Conservation (phyloP, 2,113 vertebrate genomes). For the Reinhardtius hippoglossoides region DNA sequence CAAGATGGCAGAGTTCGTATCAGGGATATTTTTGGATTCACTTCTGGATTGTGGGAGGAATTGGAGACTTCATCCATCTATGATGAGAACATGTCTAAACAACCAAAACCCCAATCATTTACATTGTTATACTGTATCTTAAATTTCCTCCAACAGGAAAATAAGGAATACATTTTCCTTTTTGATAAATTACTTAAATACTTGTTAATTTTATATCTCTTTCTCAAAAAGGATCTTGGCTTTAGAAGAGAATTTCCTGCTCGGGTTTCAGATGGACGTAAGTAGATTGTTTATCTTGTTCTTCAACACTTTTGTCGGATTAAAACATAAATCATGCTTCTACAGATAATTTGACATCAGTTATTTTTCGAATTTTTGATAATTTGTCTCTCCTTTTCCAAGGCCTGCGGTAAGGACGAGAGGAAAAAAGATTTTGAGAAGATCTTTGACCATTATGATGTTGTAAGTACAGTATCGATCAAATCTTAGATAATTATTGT, state of each 20-base stretch:
- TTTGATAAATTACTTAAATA: neutral
- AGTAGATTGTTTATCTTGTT: conserved; percentile 68
- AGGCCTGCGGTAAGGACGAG: conserved; percentile 90
- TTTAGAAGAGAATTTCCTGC: conserved; percentile 95
- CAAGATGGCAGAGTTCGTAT: too few species aligned
- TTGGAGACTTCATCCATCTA: too few species aligned
- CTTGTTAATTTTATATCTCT: neutral
- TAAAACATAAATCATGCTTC: neutral
- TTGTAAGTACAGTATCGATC: conserved; percentile 85
- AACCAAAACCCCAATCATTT: too few species aligned
- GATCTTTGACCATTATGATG: conserved; percentile 95
- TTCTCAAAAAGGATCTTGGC: conserved; percentile 88
- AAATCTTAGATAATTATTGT: neutral
- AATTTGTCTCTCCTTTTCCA: neutral
- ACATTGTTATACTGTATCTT: too few species aligned
- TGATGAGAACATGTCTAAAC: neutral
- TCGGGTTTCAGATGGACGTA: conserved; percentile 96
- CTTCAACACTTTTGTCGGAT: neutral
- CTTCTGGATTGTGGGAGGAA: too few species aligned
- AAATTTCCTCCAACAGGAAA: too few species aligned
- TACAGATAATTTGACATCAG: neutral
- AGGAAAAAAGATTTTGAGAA: conserved; percentile 95
- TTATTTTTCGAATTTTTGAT: neutral
- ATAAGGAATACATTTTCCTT: neutral
- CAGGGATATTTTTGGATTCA: too few species aligned